Base-by-base conservation (phyloP, 2,113 vertebrate genomes). In the Callipepla squamata region DNA sequence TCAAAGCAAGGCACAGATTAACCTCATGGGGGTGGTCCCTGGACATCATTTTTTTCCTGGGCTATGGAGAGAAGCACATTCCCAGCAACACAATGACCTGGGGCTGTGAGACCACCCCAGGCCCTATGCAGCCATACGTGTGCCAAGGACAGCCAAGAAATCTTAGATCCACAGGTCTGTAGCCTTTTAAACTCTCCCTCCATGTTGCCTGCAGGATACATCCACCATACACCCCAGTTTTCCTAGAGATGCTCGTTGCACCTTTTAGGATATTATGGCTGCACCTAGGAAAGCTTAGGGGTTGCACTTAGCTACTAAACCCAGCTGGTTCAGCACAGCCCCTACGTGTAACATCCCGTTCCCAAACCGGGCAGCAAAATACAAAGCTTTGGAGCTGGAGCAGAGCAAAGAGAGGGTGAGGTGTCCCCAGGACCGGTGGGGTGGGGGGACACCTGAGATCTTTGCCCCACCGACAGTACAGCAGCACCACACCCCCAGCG, bases 351-450 rank as follows among this genome's bases (percentile, higher is more conserved):
- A 63, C 16, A 9, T 6, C 9, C 10, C 21, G 12, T 8, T 68
- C 44, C 48, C 30, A 62, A 87, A 69, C 4, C 42, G 51, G 30
- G 36, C 79, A 87, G 59, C 13, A 62, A 92, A 85, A 82, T 4
- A 48, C 25, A 34, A 3, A 53, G 3, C 0, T 77, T 10, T 48
- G 55, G 55, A 61, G 45, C 78, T 48, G 45, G 13, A 1, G 23
- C 22, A 26, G 65, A n/a, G 78, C 69, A 53, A 22, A 44, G 32
- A 72, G 51, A 66, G 9, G 59, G 5, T 6, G 48, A 72, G 42
- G 61, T 5, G 44, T n/a, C 55, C 61, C 58, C 1, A 1, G 11
- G 9, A 47, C 21, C 3, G 1, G 3, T 7, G 44, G 30, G 12
- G 3, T 0, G 25, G 30, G 20, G 57, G 3, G 7, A 58, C 20